Evolutionary conservation across 23 tunicate species (phyloP).

Genomic region (Trididemnum clinides): DNA sequence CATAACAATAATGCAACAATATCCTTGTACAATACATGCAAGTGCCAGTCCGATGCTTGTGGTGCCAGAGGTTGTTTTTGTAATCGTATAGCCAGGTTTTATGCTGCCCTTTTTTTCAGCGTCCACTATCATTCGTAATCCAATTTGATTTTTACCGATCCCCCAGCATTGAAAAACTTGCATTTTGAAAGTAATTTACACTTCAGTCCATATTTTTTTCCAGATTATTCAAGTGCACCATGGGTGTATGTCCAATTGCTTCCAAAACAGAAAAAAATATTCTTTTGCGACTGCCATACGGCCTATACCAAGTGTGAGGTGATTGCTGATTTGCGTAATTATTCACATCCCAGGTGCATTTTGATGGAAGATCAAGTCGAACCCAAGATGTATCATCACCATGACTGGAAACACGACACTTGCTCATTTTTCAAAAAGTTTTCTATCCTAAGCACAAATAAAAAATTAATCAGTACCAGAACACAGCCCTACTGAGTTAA

Average conservation of each 20-base stretch:
- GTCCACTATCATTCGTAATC: conserved; percentile 90
- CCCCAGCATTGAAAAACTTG: conserved; percentile 99
- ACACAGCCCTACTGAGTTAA: too few relatives aligned
- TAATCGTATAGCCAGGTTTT: conserved; percentile 95
- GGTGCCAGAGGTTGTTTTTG: conserved; percentile 98
- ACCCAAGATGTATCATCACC: conserved; percentile 65
- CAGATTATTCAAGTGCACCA: conserved; percentile 74
- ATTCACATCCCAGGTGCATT: conserved; percentile 74
- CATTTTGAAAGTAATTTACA: conserved; percentile 92
- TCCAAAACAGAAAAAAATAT: conserved; percentile 64
- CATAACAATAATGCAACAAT: conserved; percentile 95
- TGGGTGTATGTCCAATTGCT: conserved; percentile 94
- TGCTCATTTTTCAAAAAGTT: not conserved
- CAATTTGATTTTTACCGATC: conserved; percentile 98
- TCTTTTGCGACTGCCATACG: conserved; percentile 51
- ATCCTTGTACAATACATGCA: conserved; percentile 96
- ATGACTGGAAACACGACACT: not conserved
- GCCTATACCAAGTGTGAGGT: conserved; percentile 64
- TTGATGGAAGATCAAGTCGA: conserved; percentile 82
- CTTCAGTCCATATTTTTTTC: conserved; percentile 83
- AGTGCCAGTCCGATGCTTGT: conserved; percentile 98
- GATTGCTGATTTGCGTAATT: conserved; percentile 18
- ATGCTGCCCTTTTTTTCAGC: conserved; percentile 90
- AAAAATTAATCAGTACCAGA: too few relatives aligned
- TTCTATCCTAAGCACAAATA: too few relatives aligned